These are phyloP conservation scores for Gasterosteus nipponicus DNA, from an alignment of 2,113 vertebrate species.

Conservation along the genomic window DNA sequence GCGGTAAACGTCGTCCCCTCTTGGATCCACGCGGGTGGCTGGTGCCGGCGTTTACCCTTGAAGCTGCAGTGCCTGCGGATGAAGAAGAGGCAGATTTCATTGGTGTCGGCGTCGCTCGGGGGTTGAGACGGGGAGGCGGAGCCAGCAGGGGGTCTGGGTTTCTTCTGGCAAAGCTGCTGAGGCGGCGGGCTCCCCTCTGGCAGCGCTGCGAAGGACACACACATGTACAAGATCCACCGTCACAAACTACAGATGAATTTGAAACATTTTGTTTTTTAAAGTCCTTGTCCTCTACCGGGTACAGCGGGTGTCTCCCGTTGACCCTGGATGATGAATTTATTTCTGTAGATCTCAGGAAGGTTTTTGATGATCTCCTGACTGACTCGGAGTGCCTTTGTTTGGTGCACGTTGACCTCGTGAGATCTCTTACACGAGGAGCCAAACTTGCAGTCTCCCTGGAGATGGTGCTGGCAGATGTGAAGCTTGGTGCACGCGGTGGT, in stretches of 20 bases:
- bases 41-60: slow-evolving; percentile 82
- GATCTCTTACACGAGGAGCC: slow-evolving; percentile 69
- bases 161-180: not conserved
- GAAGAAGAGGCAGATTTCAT: slow-evolving; percentile 90
- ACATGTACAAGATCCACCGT: not conserved
- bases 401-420: slow-evolving; percentile 57
- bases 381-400: slow-evolving; percentile 58
- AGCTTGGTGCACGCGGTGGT: slow-evolving; percentile 73
- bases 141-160: not conserved
- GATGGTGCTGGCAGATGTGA: slow-evolving; percentile 78
- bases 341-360: slow-evolving; percentile 76
- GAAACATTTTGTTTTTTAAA: not conserved
- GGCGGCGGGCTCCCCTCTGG: slow-evolving; percentile 4
- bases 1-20: not conserved
- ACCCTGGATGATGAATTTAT: slow-evolving; percentile 67
- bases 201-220: slow-evolving; percentile 9
- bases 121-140: slow-evolving; percentile 12
- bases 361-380: slow-evolving; percentile 54
- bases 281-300: slow-evolving; percentile 19
- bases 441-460: slow-evolving; percentile 78
- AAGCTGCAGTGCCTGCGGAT: slow-evolving; percentile 85
- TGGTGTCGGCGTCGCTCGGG: slow-evolving; percentile 66
- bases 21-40: not conserved
- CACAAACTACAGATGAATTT: not conserved
- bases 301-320: not conserved